A percentile compares a stretch with the other conserved stretches of the same genome.
phyloP scores from a whole-genome alignment of 2,888 invertebrate species.

The Galerucella pusilla region DNA sequence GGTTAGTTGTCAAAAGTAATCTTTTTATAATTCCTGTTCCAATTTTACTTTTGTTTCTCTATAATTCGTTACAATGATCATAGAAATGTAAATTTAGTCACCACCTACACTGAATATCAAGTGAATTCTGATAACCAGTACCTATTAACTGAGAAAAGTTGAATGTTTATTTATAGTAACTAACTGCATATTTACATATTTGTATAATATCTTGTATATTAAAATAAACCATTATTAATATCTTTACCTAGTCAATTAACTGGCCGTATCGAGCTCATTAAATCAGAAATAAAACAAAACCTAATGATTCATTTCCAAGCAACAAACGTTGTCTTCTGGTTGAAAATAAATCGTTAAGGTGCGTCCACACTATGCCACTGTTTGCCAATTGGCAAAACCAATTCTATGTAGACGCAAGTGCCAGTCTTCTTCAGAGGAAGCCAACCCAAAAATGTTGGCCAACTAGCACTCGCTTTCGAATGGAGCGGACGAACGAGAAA shows the following conservation, averaged over 20 bases:
- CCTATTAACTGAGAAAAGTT: background rate
- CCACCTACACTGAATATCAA: background rate
- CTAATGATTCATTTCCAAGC: background rate
- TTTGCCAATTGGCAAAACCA: too few relatives aligned
- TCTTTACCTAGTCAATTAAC: conserved; percentile 7
- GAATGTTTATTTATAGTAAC: conserved; percentile 3
- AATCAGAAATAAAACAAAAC: conserved; percentile 7
- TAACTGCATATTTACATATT: conserved; percentile 15
- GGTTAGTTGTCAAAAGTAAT: too few relatives aligned
- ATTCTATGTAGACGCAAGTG: too few relatives aligned
- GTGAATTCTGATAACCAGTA: background rate
- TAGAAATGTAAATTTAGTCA: too few relatives aligned
- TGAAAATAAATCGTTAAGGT: background rate
- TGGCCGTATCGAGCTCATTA: background rate
- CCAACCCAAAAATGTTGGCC: too few relatives aligned
- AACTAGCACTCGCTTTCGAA: too few relatives aligned
- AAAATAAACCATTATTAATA: conserved; percentile 6
- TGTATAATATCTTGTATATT: background rate
- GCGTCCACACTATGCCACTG: too few relatives aligned
- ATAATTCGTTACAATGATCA: too few relatives aligned
- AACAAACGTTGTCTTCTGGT: conserved; percentile 2
- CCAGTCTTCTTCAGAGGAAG: too few relatives aligned
- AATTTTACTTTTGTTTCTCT: too few relatives aligned
- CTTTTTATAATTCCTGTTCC: too few relatives aligned
- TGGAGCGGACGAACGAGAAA: too few relatives aligned